Evolutionary conservation across 2,888 invertebrate species (phyloP).

Genomic region (Exocentrus adspersus): DNA sequence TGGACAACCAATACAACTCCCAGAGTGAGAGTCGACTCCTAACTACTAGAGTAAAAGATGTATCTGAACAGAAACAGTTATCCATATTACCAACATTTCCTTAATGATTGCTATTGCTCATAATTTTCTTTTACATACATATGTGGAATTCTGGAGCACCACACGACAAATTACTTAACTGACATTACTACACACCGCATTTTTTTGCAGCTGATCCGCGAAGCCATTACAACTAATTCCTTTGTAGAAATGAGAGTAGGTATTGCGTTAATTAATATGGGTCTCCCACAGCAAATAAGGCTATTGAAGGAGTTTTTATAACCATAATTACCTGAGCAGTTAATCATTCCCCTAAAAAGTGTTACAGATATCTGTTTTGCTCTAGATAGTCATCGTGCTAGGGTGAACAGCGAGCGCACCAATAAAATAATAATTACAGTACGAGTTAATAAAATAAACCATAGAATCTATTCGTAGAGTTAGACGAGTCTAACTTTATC

Average conservation of each 20-base stretch:
- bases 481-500: too few relatives aligned
- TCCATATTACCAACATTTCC: slow-evolving; percentile 27
- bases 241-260: slow-evolving; percentile 25
- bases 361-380: neutral
- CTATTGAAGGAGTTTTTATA: slow-evolving; percentile 26
- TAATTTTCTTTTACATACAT: slow-evolving; percentile 33
- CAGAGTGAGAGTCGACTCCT: too few relatives aligned
- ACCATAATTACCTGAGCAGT: neutral
- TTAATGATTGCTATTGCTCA: slow-evolving; percentile 24
- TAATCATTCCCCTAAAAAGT: neutral
- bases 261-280: slow-evolving; percentile 28
- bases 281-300: slow-evolving; percentile 14
- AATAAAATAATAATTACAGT: too few relatives aligned
- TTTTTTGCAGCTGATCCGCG: slow-evolving; percentile 27
- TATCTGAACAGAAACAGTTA: slow-evolving; percentile 27
- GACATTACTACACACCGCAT: slow-evolving; percentile 16
- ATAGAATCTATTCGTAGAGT: too few relatives aligned
- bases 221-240: slow-evolving; percentile 19
- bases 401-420: neutral
- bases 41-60: too few relatives aligned
- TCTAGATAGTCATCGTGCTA: neutral
- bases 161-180: slow-evolving; percentile 19
- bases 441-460: too few relatives aligned
- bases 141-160: slow-evolving; percentile 36
- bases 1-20: too few relatives aligned